Base-by-base conservation (phyloP, 1,140 invertebrate genomes). In the Dendroctonus ponderosae region DNA sequence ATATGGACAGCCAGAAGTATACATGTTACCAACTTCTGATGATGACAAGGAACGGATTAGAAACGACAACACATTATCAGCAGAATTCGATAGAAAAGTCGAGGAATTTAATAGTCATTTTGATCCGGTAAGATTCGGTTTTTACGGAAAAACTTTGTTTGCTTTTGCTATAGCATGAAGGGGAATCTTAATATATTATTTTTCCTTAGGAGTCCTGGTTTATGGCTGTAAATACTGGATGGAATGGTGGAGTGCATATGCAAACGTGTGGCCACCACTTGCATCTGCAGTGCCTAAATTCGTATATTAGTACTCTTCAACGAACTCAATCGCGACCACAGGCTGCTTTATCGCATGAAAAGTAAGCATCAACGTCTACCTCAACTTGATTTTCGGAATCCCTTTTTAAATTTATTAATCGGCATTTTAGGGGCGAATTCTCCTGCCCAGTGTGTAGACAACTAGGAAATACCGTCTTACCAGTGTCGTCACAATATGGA, bases 211-310 rank as follows among this genome's bases (percentile, higher is more conserved):
- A 86, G 67, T 93, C 92, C 0, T 95, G 91, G 89, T 84, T 92
- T 75, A 77, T 93, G 50, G 90, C 92, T 2, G 85, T 96, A 26
- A 94, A 92, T 79, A 87, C 91, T 70, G 93, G 93, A 4, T 96
- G 92, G 89, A 92, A 95, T 78, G 93, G 92, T 63, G 95, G 95
- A 40, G 91, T 97, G 14, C 89, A 94, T 77, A 92, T 96, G n/a
- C 92, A 96, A 81, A 95, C 94, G 0, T 98, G 96, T 82, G 96
- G 95, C 8, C 96, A 98, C 80, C 93, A 97, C 79, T 82, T 98
- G 41, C 96, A 98, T 81, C 83, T 97, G 60, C 91, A 93, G 75
- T 98, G 96, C 80, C 86, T 96, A 68, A 89, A 90, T 76, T 89
- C 92, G 0, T 98, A 97, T 81, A 81, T 96, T 51, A 85, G 87